Evolutionary conservation across 2,113 vertebrate genomes (phyloP), one percentile per base, ranked within the genome.

Genomic region (Solea solea): DNA sequence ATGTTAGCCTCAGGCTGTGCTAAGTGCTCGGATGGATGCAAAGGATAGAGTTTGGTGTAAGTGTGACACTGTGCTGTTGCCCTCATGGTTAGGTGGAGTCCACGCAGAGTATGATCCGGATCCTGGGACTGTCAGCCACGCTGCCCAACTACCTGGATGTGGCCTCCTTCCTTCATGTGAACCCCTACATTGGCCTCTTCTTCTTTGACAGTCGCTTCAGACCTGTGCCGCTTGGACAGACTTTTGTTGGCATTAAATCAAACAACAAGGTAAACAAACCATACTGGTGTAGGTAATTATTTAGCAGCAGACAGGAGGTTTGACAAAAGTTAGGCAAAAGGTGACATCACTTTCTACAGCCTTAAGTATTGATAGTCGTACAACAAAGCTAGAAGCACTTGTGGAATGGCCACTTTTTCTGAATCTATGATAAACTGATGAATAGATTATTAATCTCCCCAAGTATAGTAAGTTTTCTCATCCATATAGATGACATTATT

Each of bases 61-160:
- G 13, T 58, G 0, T 52, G 13, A 48, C 48, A 4, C 25, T 34
- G 27, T 74, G 51, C 49, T 58, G 51, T 49, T 67, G 14, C 76
- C 21, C 8, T 66, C 56, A 59, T 55, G 27, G n/a, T 56, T 69
- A 99, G 98, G 98, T 99, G 91, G 98, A 99, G 87, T 97, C 97
- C 28, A 98, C 97, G 3, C 98, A 99, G 86, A 99, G 97, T 69
- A 99, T 99, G 98, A 99, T 99, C 78, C 90, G 98, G 55, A 99
- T 99, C 84, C 94, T 99, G 80, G 98, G 98, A 5, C 95, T 99
- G 7, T 99, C 98, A 53, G 97, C 98, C 48, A 99, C 97, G 0
- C 93, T 99, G 82, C 98, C 98, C 42, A 99, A 99, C 92, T 99
- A 98, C 66, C 94, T 98, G 25, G 98, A 99, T 52, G 97, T 99